These are phyloP conservation scores for Tipula lateralis DNA, from an alignment of 2,888 invertebrate species.

Conservation along the genomic window DNA sequence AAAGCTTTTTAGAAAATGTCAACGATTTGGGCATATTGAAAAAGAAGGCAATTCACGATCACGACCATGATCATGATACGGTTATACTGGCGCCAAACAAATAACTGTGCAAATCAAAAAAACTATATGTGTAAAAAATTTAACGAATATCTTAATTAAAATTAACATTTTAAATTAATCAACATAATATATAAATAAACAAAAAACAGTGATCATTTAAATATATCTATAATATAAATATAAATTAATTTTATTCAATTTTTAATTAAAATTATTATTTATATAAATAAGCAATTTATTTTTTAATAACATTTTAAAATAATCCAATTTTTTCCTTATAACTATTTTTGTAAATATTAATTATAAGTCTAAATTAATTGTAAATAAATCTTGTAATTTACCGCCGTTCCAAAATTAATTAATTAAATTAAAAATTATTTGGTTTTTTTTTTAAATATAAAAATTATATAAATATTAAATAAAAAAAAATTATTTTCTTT, in stretches of 20 bases:
- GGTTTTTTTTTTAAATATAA: background rate
- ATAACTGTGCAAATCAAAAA: background rate
- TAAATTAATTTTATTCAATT: background rate
- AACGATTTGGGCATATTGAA: constrained; percentile 86
- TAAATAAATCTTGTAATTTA: background rate
- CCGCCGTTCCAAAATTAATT: constrained; percentile 29
- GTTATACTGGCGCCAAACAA: constrained; percentile 8
- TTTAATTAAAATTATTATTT: constrained; percentile 20
- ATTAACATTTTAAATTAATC: constrained; percentile 12
- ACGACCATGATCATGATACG: constrained; percentile 27
- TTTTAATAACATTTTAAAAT: constrained; percentile 20
- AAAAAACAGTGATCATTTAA: background rate
- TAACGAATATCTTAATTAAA: background rate
- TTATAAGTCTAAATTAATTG: background rate
- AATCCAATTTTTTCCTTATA: background rate
- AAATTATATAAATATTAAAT: background rate
- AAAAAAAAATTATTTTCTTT: background rate
- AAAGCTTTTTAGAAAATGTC: constrained; percentile 85
- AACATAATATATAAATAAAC: background rate
- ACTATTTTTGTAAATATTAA: background rate
- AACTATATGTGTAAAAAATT: background rate
- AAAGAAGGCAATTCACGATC: constrained; percentile 68
- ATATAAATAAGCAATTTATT: constrained; percentile 24
- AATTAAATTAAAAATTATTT: background rate
- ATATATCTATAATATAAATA: no score